These are phyloP conservation scores for Polydrusus cervinus DNA, from an alignment of 2,888 invertebrate genomes.

Conservation along the genomic window DNA sequence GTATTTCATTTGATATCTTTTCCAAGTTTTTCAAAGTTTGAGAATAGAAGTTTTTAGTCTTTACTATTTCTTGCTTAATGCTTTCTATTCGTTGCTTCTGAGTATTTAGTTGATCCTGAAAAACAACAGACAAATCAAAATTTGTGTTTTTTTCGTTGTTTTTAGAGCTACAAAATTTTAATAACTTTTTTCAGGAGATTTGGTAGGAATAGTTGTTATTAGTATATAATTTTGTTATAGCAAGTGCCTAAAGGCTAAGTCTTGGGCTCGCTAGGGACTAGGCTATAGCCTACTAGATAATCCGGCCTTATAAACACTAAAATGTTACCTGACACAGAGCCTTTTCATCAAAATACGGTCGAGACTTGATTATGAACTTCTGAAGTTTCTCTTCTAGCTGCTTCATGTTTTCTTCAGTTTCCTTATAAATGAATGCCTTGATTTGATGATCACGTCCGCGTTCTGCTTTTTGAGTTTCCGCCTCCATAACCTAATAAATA, in stretches of 20 bases:
- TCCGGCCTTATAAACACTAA: no score
- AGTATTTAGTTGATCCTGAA: conserved; percentile 82
- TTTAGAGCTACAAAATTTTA: no score
- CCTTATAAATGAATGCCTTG: conserved; percentile 85
- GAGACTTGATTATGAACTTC: conserved; percentile 88
- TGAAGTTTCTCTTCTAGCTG: conserved; percentile 88
- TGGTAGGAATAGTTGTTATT: no score
- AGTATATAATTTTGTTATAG: no score
- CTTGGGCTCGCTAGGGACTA: no score
- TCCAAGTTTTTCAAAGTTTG: conserved; percentile 89
- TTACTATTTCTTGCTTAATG: conserved; percentile 85
- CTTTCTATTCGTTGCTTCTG: conserved; percentile 89
- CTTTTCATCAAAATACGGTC: conserved; percentile 94
- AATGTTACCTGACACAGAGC: conserved; percentile 79
- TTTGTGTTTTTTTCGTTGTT: neutral
- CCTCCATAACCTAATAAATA: conserved; percentile 87
- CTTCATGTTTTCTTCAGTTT: conserved; percentile 87
- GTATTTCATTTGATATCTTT: conserved; percentile 94
- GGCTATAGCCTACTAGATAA: no score
- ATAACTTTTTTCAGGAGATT: no score
- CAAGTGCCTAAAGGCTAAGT: no score
- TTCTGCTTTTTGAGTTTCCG: conserved; percentile 91
- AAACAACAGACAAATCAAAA: neutral
- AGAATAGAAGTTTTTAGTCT: conserved; percentile 87
- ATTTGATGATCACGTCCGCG: conserved; percentile 91